Evolutionary conservation across 1,140 invertebrate species (phyloP).

Genomic region (Glomeris maerens): DNA sequence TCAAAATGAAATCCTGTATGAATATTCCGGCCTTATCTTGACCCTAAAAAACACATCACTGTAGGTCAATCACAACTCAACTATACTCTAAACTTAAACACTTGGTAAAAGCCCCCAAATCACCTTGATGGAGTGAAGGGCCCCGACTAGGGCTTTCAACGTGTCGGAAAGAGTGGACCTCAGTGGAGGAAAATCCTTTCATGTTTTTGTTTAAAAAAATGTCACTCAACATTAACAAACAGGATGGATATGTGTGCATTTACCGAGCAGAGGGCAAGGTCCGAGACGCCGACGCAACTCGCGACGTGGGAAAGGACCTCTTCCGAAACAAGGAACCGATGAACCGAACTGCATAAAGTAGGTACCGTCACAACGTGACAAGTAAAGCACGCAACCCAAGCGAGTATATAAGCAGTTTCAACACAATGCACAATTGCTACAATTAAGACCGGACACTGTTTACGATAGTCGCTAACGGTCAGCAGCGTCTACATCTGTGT

Average conservation of each 20-base stretch:
- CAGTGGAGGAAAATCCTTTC: constrained; percentile 60
- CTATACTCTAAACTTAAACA: background rate
- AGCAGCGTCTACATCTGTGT: no score
- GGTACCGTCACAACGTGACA: no score
- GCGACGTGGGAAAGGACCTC: constrained; percentile 52
- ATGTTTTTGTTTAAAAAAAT: no score
- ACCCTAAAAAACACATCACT: constrained; percentile 27
- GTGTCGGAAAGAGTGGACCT: constrained; percentile 50
- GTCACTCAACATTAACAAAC: no score
- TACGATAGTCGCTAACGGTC: no score
- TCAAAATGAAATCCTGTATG: constrained; percentile 71
- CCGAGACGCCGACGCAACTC: constrained; percentile 56
- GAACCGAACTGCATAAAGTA: constrained; percentile 37
- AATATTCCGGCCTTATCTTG: constrained; percentile 50
- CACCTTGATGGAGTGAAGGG: constrained; percentile 37
- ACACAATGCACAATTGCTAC: no score
- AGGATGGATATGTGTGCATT: constrained; percentile 27
- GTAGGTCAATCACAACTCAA: background rate
- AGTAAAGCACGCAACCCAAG: no score
- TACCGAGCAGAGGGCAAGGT: constrained; percentile 60
- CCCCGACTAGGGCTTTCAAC: constrained; percentile 67
- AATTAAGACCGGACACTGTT: no score
- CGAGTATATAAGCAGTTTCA: no score
- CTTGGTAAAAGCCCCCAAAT: constrained; percentile 31
- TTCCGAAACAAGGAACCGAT: constrained; percentile 48